Conservation (phyloP, 2,797 vertebrate genomes). For the Valencia hispanica region DNA sequence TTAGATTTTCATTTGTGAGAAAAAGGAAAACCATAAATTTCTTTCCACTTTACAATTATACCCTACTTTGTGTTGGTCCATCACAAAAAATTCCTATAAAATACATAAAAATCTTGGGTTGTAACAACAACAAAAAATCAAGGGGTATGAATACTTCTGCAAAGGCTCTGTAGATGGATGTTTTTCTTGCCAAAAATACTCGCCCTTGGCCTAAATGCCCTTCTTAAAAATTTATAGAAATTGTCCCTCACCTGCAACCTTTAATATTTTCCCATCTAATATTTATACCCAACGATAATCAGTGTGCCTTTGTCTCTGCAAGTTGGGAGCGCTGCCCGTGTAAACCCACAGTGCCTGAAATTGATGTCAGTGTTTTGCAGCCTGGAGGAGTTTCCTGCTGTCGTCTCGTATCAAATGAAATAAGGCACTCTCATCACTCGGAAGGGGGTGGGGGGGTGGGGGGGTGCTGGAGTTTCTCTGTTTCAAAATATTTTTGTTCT, state of each 20-base stretch:
- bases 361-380: conserved; percentile 46
- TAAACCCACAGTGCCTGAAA: conserved; percentile 60
- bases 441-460: background rate
- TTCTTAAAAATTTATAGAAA: conserved; percentile 16
- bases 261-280: conserved; percentile 12
- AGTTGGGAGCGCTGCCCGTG: conserved; percentile 30
- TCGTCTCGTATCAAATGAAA: conserved; percentile 49
- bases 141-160: background rate
- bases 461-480: conserved; percentile 12
- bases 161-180: background rate
- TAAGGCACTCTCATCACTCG: conserved; percentile 32
- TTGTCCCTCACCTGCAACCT: conserved; percentile 17
- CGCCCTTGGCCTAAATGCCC: conserved; percentile 12
- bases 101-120: background rate
- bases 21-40: background rate
- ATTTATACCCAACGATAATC: conserved; percentile 20
- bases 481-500: conserved; percentile 39
- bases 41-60: background rate
- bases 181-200: background rate
- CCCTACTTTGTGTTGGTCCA: background rate
- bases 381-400: conserved; percentile 52
- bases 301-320: conserved; percentile 32
- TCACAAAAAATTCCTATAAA: background rate
- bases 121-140: background rate
- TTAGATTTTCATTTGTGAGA: background rate